phyloP scores from a whole-genome alignment of 37 sponge, comb jelly and placozoan genomes.

The Aphrocallistes beatrix region DNA sequence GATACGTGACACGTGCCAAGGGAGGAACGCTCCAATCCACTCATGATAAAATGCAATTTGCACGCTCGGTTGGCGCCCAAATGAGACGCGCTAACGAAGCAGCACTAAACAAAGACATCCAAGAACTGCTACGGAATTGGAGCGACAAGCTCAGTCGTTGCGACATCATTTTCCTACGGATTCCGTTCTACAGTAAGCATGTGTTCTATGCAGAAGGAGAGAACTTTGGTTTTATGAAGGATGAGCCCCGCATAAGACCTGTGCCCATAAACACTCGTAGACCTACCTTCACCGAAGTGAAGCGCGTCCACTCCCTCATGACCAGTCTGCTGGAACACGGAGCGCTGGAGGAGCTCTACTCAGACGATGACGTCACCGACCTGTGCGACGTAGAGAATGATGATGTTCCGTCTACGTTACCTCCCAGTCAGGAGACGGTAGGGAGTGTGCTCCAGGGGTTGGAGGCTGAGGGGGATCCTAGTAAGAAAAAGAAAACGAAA shows the following conservation, averaged over 20 bases:
- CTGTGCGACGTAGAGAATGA: background rate
- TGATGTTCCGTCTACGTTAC: background rate
- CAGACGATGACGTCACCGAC: background rate
- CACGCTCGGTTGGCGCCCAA: conserved; percentile 56
- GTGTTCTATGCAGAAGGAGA: conserved; percentile 22
- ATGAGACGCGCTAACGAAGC: conserved; percentile 62
- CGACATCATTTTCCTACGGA: conserved; percentile 46
- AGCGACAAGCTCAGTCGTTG: conserved; percentile 24
- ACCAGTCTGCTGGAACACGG: conserved; percentile 19
- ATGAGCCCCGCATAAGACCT: conserved; percentile 42
- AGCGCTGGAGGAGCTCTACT: background rate
- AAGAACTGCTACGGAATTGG: conserved; percentile 54
- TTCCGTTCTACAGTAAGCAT: conserved; percentile 36
- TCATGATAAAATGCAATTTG: conserved; percentile 39
- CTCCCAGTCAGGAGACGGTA: background rate
- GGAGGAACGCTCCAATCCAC: conserved; percentile 78
- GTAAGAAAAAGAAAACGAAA: background rate
- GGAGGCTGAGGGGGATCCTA: background rate
- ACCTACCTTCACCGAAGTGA: conserved; percentile 75
- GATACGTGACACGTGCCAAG: conserved; percentile 89
- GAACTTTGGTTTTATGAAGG: conserved; percentile 21
- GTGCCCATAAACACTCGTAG: conserved; percentile 70
- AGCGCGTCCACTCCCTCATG: conserved; percentile 38
- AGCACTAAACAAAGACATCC: conserved; percentile 53
- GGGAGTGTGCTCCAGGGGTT: background rate